A percentile compares a stretch with the other conserved stretches of the same genome.
phyloP scores from a whole-genome alignment of 2,888 invertebrate genomes.

The Drosophila mayaguana region DNA sequence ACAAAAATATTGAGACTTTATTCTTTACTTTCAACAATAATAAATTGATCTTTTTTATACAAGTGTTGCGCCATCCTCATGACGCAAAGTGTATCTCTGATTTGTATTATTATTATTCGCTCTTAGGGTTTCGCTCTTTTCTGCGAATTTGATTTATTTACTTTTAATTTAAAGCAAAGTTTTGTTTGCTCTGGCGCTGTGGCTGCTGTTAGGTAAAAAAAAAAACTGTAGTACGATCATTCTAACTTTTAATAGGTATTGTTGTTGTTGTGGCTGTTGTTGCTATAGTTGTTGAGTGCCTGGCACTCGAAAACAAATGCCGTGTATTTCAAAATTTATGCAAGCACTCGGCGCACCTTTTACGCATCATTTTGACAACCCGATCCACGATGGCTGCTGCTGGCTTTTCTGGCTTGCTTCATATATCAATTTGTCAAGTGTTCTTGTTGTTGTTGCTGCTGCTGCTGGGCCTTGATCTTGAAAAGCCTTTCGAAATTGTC shows the following conservation, averaged over 20 bases:
- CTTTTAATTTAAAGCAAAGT: constrained; percentile 63
- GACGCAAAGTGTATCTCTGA: not conserved
- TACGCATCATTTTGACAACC: constrained; percentile 62
- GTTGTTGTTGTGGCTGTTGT: constrained; percentile 41
- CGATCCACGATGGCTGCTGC: constrained; percentile 30
- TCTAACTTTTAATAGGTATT: constrained; percentile 48
- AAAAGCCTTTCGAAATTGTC: constrained; percentile 78
- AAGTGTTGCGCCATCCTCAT: not conserved
- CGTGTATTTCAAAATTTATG: constrained; percentile 70
- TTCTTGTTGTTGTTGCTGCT: constrained; percentile 33
- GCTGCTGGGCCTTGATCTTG: constrained; percentile 69
- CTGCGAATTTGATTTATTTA: constrained; percentile 60
- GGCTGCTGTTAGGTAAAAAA: constrained; percentile 1
- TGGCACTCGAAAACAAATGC: constrained; percentile 62
- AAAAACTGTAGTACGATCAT: constrained; percentile 39
- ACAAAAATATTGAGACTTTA: no score
- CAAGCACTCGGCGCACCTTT: constrained; percentile 71
- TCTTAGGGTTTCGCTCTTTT: constrained; percentile 19
- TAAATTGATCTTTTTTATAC: not conserved
- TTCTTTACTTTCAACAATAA: not conserved
- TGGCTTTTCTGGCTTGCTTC: constrained; percentile 55
- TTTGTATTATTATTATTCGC: not conserved
- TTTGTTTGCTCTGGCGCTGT: constrained; percentile 36
- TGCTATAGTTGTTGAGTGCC: constrained; percentile 59
- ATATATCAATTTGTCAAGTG: constrained; percentile 69